Evolutionary conservation across 2,113 vertebrate species (phyloP), one percentile per base, ranked within the genome.

Genomic region (Callithrix jacchus): DNA sequence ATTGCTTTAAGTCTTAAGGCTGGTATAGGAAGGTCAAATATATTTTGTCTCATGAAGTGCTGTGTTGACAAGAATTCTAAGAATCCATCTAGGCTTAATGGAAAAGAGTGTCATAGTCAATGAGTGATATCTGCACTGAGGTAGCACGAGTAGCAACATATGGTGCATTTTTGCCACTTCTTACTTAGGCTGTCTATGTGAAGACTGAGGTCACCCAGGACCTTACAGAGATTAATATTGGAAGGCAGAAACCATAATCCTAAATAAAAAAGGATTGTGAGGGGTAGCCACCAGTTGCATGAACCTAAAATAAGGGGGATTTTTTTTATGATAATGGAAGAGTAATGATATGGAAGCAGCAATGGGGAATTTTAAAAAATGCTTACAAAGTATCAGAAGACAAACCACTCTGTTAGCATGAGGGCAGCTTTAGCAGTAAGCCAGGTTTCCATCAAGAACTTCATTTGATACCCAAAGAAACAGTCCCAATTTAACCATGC

Each of bases 21-120:
- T 93, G 32, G 66, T 85, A 66, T 18, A 96, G 61, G n/a, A 95
- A 97, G 54, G 86, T 94, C 66, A 96, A 88, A 71, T 42, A 45
- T 70, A 54, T 87, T 91, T 97, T 95, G 25, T 80, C 37, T 95
- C 47, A 21, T 9, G 49, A 91, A 95, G 21, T 47, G 6, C 35
- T 92, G 30, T 66, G 47, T 54, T 81, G 85, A 83, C 32, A 89
- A 90, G 54, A 58, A 89, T 89, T 82, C 74, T 73, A 70, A 73
- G 47, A 5, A 49, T 86, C 47, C 12, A 66, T 30, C 2, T 30
- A 70, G 7, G 32, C 71, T 92, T 79, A 68, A 49, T 30, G 40
- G 54, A 80, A 79, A 82, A 80, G 83, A 94, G 17, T 74, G 20
- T 56, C 30, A 23, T 25, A 79, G 40, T 85, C 77, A 70, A 23